Evolutionary conservation across 2,797 vertebrate species (phyloP).

Genomic region (Pygocentrus nattereri): DNA sequence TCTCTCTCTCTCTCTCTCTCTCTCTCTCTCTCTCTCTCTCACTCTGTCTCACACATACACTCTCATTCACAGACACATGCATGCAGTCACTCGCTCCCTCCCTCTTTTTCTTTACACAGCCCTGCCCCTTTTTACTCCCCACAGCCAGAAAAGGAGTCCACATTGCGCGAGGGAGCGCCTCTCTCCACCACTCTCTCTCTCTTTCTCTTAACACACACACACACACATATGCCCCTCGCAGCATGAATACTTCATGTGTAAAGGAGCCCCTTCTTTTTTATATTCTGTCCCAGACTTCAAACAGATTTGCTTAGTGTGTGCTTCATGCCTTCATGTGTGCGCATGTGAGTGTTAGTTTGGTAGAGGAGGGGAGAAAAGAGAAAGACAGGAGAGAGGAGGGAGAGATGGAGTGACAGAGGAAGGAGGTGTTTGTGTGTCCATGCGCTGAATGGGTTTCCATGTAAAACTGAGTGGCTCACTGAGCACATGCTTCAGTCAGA

Average conservation of each 20-base stretch:
- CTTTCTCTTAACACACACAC: constrained; percentile 51
- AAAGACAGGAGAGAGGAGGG: constrained; percentile 9
- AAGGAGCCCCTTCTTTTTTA: constrained; percentile 82
- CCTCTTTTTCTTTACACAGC: constrained; percentile 68
- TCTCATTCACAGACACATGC: constrained; percentile 43
- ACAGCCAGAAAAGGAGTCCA: constrained; percentile 84
- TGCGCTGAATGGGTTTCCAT: constrained; percentile 41
- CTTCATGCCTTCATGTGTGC: constrained; percentile 71
- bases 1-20: constrained; percentile 55
- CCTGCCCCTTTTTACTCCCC: constrained; percentile 80
- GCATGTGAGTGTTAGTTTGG: constrained; percentile 41
- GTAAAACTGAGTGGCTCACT: constrained; percentile 42
- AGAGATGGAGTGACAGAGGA: constrained; percentile 7
- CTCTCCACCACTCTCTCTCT: constrained; percentile 44
- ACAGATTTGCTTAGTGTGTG: constrained; percentile 84
- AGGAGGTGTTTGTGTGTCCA: constrained; percentile 39
- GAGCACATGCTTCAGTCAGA: constrained; percentile 68
- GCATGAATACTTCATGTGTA: constrained; percentile 86
- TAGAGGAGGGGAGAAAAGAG: neutral
- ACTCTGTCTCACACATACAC: constrained; percentile 54
- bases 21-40: constrained; percentile 47
- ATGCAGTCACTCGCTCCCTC: constrained; percentile 53
- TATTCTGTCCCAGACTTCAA: constrained; percentile 82
- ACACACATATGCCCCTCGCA: constrained; percentile 72
- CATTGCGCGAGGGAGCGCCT: constrained; percentile 54